Evolutionary conservation across 2,113 vertebrate species (phyloP), one percentile per base, ranked within the genome.

Genomic region (Verasper variegatus): DNA sequence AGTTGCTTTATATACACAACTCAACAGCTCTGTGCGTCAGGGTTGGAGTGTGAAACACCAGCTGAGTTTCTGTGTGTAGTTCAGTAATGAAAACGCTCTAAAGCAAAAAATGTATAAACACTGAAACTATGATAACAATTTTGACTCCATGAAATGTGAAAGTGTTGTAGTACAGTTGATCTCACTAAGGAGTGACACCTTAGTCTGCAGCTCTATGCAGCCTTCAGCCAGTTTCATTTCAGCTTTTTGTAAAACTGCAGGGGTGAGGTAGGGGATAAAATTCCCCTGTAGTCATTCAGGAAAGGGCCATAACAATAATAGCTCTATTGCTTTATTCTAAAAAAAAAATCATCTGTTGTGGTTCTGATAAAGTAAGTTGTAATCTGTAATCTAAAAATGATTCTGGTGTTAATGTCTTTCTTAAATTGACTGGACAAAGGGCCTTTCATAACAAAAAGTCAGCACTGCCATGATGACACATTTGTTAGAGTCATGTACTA

Each of bases 1-100:
- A 54, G 49, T n/a, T 21, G 51, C 59, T 78, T 74, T 71, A 66
- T 40, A 60, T 70, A 81, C 21, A 82, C 21, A 82, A 56, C 47
- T 20, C 62, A 78, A 37, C 59, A 70, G 60, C 45, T 31, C 47
- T 69, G 54, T n/a, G 49, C 5, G 23, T 58, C 27, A 42, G 56
- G 18, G 55, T 49, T 27, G 2, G n/a, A 65, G 59, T 54, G 15
- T 49, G 47, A 18, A 49, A 17, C 13, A 5, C 47, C 17, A 18
- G 47, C 17, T 15, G 17, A 49, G 47, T 49, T 49, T 37, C 12
- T 54, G 18, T n/a, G 18, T 1, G 37, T 4, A 14, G 10, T 57
- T 62, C 23, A 42, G 20, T 49, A 23, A 68, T 57, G 63, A 58
- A 68, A 65, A 20, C 13, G 47, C 57, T 37, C 23, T 24, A 5